Conservation (phyloP, 2,888 invertebrate species). For the Aphelenchoides bicaudatus region DNA sequence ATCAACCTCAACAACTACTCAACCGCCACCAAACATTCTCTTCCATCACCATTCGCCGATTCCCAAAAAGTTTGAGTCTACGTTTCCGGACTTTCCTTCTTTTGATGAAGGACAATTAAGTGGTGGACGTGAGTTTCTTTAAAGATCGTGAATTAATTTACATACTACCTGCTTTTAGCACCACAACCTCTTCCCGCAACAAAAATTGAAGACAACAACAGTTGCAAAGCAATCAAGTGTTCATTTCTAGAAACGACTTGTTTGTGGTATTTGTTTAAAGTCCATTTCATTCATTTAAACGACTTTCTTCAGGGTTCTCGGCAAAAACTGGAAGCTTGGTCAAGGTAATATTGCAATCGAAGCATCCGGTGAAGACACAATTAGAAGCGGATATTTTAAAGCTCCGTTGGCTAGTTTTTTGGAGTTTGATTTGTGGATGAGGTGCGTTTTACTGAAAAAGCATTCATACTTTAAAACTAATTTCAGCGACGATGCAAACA, state of each 20-base stretch:
- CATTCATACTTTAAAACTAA: background rate
- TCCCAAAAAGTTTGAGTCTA: slow-evolving; percentile 10
- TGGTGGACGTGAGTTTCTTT: background rate
- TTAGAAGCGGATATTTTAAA: slow-evolving; percentile 27
- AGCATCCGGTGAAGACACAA: slow-evolving; percentile 23
- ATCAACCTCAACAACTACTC: background rate
- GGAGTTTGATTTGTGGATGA: slow-evolving; percentile 37
- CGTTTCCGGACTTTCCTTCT: slow-evolving; percentile 28
- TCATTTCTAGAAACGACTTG: slow-evolving; percentile 30
- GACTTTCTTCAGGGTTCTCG: slow-evolving; percentile 26
- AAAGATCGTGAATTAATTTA: slow-evolving; percentile 15
- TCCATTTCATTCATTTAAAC: background rate
- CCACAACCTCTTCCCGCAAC: background rate
- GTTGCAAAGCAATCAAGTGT: slow-evolving; percentile 29
- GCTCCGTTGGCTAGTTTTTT: slow-evolving; percentile 29
- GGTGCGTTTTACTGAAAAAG: background rate
- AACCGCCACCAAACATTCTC: slow-evolving; percentile 2
- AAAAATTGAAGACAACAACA: slow-evolving; percentile 12
- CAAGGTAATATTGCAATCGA: slow-evolving; percentile 36
- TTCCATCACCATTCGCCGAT: slow-evolving; percentile 6
- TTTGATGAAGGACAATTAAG: background rate
- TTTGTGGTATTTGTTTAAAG: slow-evolving; percentile 15
- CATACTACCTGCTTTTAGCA: slow-evolving; percentile 8
- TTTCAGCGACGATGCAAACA: slow-evolving; percentile 17
- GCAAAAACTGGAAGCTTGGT: slow-evolving; percentile 25